These are phyloP conservation scores for Drosophila siamana DNA, from an alignment of 2,888 invertebrate genomes.

Conservation along the genomic window DNA sequence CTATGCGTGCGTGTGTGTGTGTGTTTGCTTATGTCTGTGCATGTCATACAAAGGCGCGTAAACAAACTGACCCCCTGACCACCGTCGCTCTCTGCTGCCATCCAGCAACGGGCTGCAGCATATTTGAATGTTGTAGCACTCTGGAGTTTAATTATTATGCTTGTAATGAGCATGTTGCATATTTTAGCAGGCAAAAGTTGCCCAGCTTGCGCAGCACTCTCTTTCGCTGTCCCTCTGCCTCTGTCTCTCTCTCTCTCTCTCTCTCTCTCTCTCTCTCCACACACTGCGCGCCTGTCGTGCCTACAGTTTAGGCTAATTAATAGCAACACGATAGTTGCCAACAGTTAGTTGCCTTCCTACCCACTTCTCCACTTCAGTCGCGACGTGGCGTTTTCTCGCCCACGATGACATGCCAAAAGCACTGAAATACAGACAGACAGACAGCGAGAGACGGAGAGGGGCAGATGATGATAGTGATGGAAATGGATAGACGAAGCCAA, in stretches of 20 bases:
- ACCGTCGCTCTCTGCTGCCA: not conserved
- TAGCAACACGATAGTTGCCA: conserved; percentile 39
- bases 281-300: conserved; percentile 23
- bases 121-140: conserved; percentile 65
- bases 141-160: conserved; percentile 72
- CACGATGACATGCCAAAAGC: not conserved
- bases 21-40: conserved; percentile 35
- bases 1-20: not conserved
- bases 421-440: too few species aligned
- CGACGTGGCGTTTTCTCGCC: not conserved
- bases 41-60: conserved; percentile 56
- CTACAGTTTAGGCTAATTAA: conserved; percentile 65
- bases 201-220: not conserved
- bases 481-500: not conserved
- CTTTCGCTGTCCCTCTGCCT: not conserved
- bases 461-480: not conserved
- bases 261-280: too few species aligned
- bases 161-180: conserved; percentile 74
- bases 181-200: conserved; percentile 44
- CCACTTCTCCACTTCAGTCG: not conserved
- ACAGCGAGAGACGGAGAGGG: not conserved
- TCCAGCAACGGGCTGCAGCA: conserved; percentile 26
- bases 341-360: not conserved
- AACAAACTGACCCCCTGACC: conserved; percentile 48
- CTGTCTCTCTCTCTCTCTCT: not conserved